These are phyloP conservation scores for Gandaritis pyraliata DNA, from an alignment of 2,888 invertebrate genomes.

Conservation along the genomic window DNA sequence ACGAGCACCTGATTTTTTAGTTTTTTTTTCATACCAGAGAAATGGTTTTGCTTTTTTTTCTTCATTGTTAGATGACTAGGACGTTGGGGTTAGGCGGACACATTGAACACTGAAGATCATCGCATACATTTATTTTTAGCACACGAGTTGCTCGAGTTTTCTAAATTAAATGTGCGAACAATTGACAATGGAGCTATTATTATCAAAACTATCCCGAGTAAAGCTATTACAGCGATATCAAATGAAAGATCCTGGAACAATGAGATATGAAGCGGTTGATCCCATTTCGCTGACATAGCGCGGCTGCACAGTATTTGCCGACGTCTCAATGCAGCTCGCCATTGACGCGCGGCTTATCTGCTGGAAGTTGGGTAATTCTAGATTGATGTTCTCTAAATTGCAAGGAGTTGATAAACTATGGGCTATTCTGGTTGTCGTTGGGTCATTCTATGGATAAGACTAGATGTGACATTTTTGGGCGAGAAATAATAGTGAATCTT, in stretches of 20 bases:
- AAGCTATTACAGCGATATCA: slow-evolving; percentile 7
- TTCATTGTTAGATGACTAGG: too few species aligned
- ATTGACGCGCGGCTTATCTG: slow-evolving; percentile 29
- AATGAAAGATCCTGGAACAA: slow-evolving; percentile 17
- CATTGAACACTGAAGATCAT: too few species aligned
- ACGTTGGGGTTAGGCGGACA: too few species aligned
- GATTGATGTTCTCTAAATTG: slow-evolving; percentile 16
- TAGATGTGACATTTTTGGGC: too few species aligned
- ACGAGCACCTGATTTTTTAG: too few species aligned
- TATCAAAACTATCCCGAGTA: neutral
- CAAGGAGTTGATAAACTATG: neutral
- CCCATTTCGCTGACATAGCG: slow-evolving; percentile 13
- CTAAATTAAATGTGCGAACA: neutral
- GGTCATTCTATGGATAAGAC: too few species aligned
- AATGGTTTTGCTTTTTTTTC: too few species aligned
- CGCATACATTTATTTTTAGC: too few species aligned
- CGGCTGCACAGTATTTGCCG: slow-evolving; percentile 32
- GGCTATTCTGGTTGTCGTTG: too few species aligned
- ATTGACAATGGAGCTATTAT: neutral
- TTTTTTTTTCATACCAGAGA: too few species aligned
- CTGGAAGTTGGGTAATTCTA: neutral
- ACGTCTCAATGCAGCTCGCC: slow-evolving; percentile 24
- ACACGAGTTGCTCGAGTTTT: too few species aligned
- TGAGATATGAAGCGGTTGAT: slow-evolving; percentile 12
- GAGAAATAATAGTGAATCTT: too few species aligned